Evolutionary conservation across 2,888 invertebrate species (phyloP).

Genomic region (Trissonchulus latispiculum): DNA sequence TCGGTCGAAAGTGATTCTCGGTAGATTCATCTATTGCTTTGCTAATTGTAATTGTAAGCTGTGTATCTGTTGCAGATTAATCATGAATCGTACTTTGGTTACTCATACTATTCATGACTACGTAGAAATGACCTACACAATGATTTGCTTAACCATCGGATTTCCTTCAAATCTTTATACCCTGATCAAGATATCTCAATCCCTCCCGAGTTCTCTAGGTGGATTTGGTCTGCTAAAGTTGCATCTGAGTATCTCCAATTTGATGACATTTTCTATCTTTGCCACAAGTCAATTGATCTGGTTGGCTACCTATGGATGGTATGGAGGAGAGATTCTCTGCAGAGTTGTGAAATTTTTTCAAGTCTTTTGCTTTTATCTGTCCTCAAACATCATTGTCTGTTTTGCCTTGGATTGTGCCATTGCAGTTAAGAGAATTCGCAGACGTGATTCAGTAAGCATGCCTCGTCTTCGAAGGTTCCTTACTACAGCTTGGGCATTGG

Average conservation of each 20-base stretch:
- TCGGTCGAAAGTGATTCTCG: too few relatives aligned
- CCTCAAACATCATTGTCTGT: constrained; percentile 11
- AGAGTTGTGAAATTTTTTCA: constrained; percentile 13
- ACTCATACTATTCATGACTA: neutral
- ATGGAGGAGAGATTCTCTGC: constrained; percentile 2
- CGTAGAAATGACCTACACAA: neutral
- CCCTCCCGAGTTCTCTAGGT: neutral
- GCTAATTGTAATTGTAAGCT: neutral
- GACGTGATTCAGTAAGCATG: neutral
- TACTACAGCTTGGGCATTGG: neutral
- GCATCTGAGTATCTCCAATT: constrained; percentile 6
- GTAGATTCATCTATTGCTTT: too few relatives aligned
- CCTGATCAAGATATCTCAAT: neutral
- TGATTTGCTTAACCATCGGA: neutral
- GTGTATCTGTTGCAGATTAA: neutral
- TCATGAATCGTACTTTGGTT: neutral
- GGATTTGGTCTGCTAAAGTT: neutral
- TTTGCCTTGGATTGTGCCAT: neutral
- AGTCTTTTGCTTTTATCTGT: constrained; percentile 2
- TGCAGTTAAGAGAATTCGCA: neutral
- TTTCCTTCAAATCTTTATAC: neutral
- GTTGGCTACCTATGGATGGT: neutral
- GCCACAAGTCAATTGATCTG: neutral
- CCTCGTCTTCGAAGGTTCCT: neutral
- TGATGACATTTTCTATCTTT: neutral